Conservation (phyloP, 2,888 invertebrate species). For the Mythimna impura region DNA sequence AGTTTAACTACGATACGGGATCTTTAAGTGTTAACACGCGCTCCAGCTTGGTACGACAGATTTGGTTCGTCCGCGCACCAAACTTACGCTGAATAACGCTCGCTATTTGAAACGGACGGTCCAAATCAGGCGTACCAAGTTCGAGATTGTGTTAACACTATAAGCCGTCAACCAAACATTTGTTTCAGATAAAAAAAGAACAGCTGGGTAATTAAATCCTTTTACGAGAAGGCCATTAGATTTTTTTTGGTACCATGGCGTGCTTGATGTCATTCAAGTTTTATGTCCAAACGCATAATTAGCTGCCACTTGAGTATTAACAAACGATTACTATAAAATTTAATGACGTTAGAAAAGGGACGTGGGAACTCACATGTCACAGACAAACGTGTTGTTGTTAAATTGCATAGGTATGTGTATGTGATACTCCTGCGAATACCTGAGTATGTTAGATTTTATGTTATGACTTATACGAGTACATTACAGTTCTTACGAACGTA, state of each 20-base stretch:
- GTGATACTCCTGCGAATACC: slow-evolving; percentile 20
- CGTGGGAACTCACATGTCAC: slow-evolving; percentile 71
- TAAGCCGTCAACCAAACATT: slow-evolving; percentile 20
- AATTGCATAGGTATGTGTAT: slow-evolving; percentile 34
- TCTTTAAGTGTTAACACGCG: too few species aligned
- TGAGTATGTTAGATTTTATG: neutral
- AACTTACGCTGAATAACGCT: too few species aligned
- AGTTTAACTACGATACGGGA: too few species aligned
- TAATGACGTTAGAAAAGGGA: slow-evolving; percentile 55
- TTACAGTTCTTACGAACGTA: neutral
- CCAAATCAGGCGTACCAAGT: too few species aligned
- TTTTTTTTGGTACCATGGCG: slow-evolving; percentile 23
- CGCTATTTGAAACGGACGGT: too few species aligned
- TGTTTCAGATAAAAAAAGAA: slow-evolving; percentile 9
- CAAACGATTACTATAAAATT: slow-evolving; percentile 52
- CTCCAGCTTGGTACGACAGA: too few species aligned
- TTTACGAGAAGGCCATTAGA: neutral
- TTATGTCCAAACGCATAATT: slow-evolving; percentile 25
- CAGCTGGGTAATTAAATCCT: slow-evolving; percentile 3
- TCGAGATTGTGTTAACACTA: too few species aligned
- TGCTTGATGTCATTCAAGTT: slow-evolving; percentile 16
- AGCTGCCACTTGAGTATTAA: slow-evolving; percentile 31
- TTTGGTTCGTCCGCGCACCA: too few species aligned
- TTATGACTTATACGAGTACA: neutral
- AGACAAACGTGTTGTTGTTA: slow-evolving; percentile 32